These are phyloP conservation scores for Thalassarche chlororhynchos DNA, from an alignment of 2,113 vertebrate species.

Conservation along the genomic window DNA sequence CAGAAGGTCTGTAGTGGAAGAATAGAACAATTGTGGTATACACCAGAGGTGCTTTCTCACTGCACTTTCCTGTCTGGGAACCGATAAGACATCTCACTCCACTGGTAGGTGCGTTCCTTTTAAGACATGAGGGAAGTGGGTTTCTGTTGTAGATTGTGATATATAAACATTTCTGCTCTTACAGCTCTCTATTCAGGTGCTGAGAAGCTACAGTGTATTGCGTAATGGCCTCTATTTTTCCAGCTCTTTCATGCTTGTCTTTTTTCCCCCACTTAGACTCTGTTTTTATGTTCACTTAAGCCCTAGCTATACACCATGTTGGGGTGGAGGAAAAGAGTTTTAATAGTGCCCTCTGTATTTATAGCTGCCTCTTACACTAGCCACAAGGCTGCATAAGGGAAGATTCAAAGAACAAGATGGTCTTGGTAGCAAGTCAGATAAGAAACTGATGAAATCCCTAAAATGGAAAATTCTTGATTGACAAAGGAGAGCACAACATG, in stretches of 20 bases:
- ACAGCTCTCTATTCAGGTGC: neutral
- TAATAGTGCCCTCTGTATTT: neutral
- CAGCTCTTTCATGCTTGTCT: neutral
- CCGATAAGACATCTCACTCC: neutral
- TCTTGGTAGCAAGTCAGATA: neutral
- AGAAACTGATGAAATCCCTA: neutral
- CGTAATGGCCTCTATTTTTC: neutral
- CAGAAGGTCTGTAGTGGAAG: neutral
- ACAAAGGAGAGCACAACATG: neutral
- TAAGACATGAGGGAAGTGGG: neutral
- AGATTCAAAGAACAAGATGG: neutral
- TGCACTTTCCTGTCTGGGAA: neutral
- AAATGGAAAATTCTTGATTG: neutral
- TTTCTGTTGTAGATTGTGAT: neutral
- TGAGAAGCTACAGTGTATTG: neutral
- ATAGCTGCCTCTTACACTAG: neutral
- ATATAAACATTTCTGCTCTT: neutral
- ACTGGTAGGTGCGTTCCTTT: neutral
- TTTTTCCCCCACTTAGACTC: neutral
- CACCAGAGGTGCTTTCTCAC: neutral
- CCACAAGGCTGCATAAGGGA: neutral
- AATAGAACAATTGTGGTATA: neutral
- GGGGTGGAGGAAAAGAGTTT: neutral
- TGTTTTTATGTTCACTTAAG: neutral
- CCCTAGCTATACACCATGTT: neutral